Evolutionary conservation across 2,888 invertebrate genomes (phyloP), one percentile per base, ranked within the genome.

Genomic region (Pheosia gnoma): DNA sequence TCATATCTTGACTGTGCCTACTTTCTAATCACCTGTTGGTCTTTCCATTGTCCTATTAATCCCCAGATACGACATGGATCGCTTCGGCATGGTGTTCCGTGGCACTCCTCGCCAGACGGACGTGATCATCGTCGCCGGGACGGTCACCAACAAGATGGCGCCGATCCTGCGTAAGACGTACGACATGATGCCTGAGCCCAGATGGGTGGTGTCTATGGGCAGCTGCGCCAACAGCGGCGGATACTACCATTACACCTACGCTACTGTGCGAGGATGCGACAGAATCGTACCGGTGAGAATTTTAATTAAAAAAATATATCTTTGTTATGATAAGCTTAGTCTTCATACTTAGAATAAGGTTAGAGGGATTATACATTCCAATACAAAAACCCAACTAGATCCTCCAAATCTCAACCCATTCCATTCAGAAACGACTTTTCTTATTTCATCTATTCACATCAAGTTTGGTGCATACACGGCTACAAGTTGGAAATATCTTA

Each of bases 151-250:
- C 92, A 99, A 99, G 94, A 99, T 99, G 99, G 99, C 99, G 59
- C 99, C 99, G 5, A 97, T 98, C 37, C 91, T 99, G 37, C 95
- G 99, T 67, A 98, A 98, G 93, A 97, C 99, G 11, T 99, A 98
- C 82, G 99, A 99, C 94, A 96, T 98, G 94, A 99, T 99, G 99
- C 97, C 98, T 13, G 98, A 98, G 68, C 99, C 99, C 0, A 95
- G 97, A 77, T 99, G 98, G 98, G 99, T 99, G 10, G 97, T 99
- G 81, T 99, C 99, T 0, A 99, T 99, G 99, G 99, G 99, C 52
- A 99, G 98, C 84, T 99, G 99, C 91, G 99, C 99, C 9, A 99
- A 99, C 87, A 99, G 99, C 47, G 99, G 99, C 37, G 99, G 99
- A 9, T 99, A 99, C 87, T 99, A 99, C 88, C 99, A 99, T 91